Evolutionary conservation across 1,140 invertebrate genomes (phyloP).

Genomic region (Diachasmimorpha longicaudata): DNA sequence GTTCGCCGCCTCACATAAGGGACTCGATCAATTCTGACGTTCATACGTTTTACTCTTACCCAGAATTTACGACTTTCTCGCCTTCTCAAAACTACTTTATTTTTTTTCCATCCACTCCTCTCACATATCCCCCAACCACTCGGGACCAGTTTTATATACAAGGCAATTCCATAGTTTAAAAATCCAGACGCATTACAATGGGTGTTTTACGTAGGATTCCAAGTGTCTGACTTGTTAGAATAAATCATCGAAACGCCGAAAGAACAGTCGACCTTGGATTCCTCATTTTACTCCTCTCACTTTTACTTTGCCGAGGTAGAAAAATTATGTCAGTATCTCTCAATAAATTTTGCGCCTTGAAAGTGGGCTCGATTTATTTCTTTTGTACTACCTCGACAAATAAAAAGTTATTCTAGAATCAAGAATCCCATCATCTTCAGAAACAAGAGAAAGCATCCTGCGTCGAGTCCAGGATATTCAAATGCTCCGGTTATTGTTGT

Average conservation of each 20-base stretch:
- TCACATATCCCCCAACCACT: background rate
- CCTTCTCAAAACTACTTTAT: background rate
- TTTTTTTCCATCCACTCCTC: background rate
- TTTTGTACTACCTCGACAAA: background rate
- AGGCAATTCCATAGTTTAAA: constrained; percentile 2
- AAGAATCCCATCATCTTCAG: too few species aligned
- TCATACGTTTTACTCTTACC: background rate
- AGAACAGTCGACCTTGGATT: background rate
- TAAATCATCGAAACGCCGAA: constrained; percentile 1
- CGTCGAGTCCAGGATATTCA: too few species aligned
- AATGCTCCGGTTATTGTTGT: too few species aligned
- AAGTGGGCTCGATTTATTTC: background rate
- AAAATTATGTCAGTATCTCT: background rate
- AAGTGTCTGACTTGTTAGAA: constrained; percentile 5
- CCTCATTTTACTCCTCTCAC: background rate
- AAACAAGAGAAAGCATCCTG: too few species aligned
- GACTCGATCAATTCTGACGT: constrained; percentile 6
- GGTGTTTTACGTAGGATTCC: background rate
- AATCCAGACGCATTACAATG: background rate
- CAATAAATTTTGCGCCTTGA: background rate
- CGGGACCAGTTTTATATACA: background rate
- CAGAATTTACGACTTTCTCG: constrained; percentile 6
- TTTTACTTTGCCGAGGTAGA: background rate
- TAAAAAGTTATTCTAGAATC: too few species aligned
- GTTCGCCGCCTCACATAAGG: background rate